Conservation (phyloP, 2,797 vertebrate genomes). For the Vipera latastei region DNA sequence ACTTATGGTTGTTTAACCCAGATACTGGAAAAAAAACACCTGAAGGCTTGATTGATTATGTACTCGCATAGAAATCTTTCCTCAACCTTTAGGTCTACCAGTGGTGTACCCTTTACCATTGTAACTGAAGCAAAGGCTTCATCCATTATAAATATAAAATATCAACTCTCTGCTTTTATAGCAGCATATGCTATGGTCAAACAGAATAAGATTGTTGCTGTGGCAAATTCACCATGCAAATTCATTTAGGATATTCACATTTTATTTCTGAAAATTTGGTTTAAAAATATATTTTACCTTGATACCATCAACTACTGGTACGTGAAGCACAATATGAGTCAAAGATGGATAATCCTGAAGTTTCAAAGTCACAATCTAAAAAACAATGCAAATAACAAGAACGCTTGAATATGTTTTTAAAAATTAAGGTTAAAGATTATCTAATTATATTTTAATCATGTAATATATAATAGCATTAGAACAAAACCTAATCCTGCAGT, state of each 20-base stretch:
- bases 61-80: neutral
- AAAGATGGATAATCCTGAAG: constrained; percentile 80
- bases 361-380: constrained; percentile 78
- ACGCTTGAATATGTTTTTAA: neutral
- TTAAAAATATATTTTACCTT: constrained; percentile 75
- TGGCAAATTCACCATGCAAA: neutral
- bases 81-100: neutral
- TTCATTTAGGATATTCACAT: neutral
- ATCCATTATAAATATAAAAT: neutral
- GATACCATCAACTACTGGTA: constrained; percentile 80
- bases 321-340: constrained; percentile 84
- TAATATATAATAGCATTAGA: neutral
- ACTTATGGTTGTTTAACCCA: neutral
- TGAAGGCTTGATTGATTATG: neutral
- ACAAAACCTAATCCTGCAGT: neutral
- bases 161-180: neutral
- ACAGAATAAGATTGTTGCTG: neutral
- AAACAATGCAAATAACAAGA: neutral
- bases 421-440: neutral
- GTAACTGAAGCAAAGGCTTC: neutral
- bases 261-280: neutral
- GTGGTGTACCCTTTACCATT: neutral
- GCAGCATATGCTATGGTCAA: neutral
- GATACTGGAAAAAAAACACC: neutral
- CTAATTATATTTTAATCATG: neutral